These are phyloP conservation scores for Podotricha telesiphe DNA, from an alignment of 2,888 invertebrate species.

Conservation along the genomic window DNA sequence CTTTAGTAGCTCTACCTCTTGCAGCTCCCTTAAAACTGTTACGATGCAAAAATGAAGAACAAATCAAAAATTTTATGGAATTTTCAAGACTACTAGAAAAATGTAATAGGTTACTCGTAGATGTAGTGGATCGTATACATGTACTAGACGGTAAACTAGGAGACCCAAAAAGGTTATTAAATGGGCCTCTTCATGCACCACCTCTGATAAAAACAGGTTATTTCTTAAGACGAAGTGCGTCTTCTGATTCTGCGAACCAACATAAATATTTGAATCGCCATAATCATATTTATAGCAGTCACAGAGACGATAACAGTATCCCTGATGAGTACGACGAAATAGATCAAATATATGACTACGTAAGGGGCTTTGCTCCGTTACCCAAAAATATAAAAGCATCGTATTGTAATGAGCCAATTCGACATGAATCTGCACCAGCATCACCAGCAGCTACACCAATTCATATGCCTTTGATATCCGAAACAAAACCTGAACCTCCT, in stretches of 20 bases:
- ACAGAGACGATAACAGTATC: constrained; percentile 86
- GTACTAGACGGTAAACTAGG: constrained; percentile 91
- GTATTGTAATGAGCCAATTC: constrained; percentile 77
- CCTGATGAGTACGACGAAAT: constrained; percentile 97
- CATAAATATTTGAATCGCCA: constrained; percentile 80
- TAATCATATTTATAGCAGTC: constrained; percentile 81
- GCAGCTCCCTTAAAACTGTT: constrained; percentile 94
- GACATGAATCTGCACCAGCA: constrained; percentile 83
- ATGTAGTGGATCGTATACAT: constrained; percentile 91
- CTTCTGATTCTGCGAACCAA: constrained; percentile 88
- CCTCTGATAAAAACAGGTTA: constrained; percentile 85
- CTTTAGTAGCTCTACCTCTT: constrained; percentile 91
- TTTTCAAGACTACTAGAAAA: constrained; percentile 91
- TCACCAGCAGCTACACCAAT: constrained; percentile 82
- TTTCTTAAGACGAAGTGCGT: constrained; percentile 89
- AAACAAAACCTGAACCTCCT: constrained; percentile 93
- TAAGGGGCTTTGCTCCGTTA: constrained; percentile 94
- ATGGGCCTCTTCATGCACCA: constrained; percentile 71
- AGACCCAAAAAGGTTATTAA: constrained; percentile 82
- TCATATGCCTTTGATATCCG: constrained; percentile 80
- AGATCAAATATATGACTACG: constrained; percentile 98
- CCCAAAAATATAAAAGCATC: constrained; percentile 91
- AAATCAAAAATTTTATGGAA: constrained; percentile 88
- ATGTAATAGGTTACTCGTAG: constrained; percentile 88
- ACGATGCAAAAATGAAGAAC: constrained; percentile 91